Evolutionary conservation across 2,888 invertebrate species (phyloP), one percentile per base, ranked within the genome.

Genomic region (Crocallis elinguaria): DNA sequence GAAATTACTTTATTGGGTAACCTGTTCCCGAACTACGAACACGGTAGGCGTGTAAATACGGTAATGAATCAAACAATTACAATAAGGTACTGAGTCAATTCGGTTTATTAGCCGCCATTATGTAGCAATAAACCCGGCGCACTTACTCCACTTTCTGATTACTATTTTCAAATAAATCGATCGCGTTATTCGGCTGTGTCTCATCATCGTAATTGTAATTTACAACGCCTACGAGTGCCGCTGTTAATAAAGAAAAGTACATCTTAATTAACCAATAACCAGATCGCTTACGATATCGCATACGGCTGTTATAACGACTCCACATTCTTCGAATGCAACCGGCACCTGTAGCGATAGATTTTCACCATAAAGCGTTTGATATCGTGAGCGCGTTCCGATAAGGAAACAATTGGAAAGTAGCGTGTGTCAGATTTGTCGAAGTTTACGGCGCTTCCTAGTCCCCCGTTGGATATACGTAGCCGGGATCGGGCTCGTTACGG

Each of bases 1-100:
- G 82, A 88, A 87, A 88, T 86, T 83, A 75, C 85, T 88, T 84
- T 86, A 87, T 88, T 88, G 83, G 84, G 82, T 80, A 87, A 86
- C 87, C 82, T 82, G 86, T 86, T 86, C 73, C 75, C 74, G 77
- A 79, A 82, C 79, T 73, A 74, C 73, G 77, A 79, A 82, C 79
- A 75, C 75, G 72, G 79, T 76, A 82, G 80, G 81, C 82, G 80
- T 81, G 78, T 45, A 53, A 57, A 52, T 39, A 55, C 42, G 41
- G 51, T 21, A 46, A 53, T 55, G 75, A 72, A 74, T 74, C 67
- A 76, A 71, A 69, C 45, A 35, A 46, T 37, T 37, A 59, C 57
- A 59, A 52, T 74, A 69, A 77, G 72, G 79, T 74, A 38, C 17
- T 14, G 12, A 13, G 23, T 39, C 44, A 39, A 50, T 55, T 52